Percentiles rank a stretch among this genome's conserved stretches.
Evolutionary conservation across 2,888 invertebrate genomes (phyloP).

Genomic region (Drosophila testacea): DNA sequence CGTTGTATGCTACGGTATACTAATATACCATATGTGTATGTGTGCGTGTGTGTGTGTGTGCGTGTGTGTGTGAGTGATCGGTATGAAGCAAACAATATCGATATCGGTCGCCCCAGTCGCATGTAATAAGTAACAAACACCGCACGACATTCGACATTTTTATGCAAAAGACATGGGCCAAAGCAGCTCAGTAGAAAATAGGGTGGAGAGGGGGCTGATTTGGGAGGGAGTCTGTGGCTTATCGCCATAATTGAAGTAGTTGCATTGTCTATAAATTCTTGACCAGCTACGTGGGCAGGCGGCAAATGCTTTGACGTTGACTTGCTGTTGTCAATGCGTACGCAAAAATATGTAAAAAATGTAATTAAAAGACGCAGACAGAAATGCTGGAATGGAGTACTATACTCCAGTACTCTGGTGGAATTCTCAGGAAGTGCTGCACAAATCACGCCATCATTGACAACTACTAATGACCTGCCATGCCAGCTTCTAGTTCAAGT

Average conservation of each 20-base stretch:
- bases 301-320: conserved; percentile 68
- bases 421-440: conserved; percentile 55
- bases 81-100: conserved; percentile 64
- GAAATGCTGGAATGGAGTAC: neutral
- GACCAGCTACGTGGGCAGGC: conserved; percentile 72
- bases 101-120: conserved; percentile 63
- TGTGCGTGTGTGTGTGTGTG: conserved; percentile 22
- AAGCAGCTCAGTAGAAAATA: neutral
- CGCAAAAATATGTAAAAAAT: conserved; percentile 69
- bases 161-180: conserved; percentile 68
- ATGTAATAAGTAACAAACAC: conserved; percentile 80
- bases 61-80: conserved; percentile 53
- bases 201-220: neutral
- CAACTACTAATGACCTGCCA: conserved; percentile 73
- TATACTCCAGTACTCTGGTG: no score
- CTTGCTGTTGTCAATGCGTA: conserved; percentile 61
- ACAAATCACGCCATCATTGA: conserved; percentile 73
- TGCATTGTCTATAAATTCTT: conserved; percentile 78
- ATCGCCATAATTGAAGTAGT: conserved; percentile 80
- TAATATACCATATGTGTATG: neutral
- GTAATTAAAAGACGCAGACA: conserved; percentile 63
- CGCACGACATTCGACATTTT: conserved; percentile 81
- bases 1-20: conserved; percentile 35
- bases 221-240: conserved; percentile 41
- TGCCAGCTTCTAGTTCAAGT: conserved; percentile 33